Conservation (phyloP, 2,888 invertebrate species). For the Drosophila maculinotata region DNA sequence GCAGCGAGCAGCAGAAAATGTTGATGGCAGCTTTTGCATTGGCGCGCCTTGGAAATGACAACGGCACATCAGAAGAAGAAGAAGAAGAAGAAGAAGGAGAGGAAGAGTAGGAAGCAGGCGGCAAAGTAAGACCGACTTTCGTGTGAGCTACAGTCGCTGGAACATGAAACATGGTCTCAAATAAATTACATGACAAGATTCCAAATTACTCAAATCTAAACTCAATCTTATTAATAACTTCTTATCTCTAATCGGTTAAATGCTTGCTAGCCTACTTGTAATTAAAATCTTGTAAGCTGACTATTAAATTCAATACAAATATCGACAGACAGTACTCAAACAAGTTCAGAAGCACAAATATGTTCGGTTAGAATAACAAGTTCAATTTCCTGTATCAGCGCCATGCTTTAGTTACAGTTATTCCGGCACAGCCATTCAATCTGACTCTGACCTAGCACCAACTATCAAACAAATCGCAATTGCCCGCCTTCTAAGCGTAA, state of each 20-base stretch:
- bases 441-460: conserved; percentile 47
- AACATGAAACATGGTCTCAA: neutral
- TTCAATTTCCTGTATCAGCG: conserved; percentile 42
- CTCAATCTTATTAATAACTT: conserved; percentile 6
- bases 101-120: conserved; percentile 1
- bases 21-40: conserved; percentile 56
- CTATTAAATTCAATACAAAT: too few species aligned
- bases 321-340: too few species aligned
- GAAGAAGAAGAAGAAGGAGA: conserved; percentile 10
- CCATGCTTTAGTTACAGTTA: conserved; percentile 57
- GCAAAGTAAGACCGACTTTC: conserved; percentile 16
- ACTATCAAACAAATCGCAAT: conserved; percentile 48
- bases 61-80: conserved; percentile 46
- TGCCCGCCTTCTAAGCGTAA: conserved; percentile 37
- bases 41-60: conserved; percentile 77
- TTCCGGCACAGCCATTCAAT: conserved; percentile 31
- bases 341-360: conserved; percentile 3
- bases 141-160: conserved; percentile 11
- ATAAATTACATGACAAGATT: neutral
- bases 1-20: conserved; percentile 45
- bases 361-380: conserved; percentile 28
- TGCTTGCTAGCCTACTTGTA: too few species aligned
- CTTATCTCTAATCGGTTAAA: too few species aligned
- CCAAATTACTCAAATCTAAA: conserved; percentile 1
- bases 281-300: conserved; percentile 2